Percentiles rank a stretch among this genome's conserved stretches.
Evolutionary conservation across 2,888 invertebrate genomes (phyloP).

Genomic region (Polyommatus iphigenia): DNA sequence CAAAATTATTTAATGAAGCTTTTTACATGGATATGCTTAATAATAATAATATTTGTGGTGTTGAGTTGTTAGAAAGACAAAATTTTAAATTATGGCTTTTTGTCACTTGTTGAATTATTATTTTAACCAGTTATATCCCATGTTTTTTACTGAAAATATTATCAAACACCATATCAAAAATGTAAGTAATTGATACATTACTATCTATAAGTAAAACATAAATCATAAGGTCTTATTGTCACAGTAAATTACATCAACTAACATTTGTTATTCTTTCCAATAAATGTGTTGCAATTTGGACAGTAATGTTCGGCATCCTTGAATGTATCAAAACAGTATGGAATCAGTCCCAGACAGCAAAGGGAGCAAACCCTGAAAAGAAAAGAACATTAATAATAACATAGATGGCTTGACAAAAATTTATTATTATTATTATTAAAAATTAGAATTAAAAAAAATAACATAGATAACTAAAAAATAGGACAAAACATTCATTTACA

Average conservation of each 20-base stretch:
- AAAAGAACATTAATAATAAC: slow-evolving; percentile 24
- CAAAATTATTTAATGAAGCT: neutral
- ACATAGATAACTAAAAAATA: neutral
- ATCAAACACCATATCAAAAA: neutral
- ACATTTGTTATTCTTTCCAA: slow-evolving; percentile 73
- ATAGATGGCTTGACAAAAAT: neutral
- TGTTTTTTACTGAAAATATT: neutral
- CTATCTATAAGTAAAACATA: neutral
- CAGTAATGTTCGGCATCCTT: slow-evolving; percentile 77
- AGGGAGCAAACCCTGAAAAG: slow-evolving; percentile 70
- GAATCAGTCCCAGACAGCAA: slow-evolving; percentile 72
- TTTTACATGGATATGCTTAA: no score
- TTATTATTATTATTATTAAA: no score
- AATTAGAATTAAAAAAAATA: neutral
- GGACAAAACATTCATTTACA: slow-evolving; percentile 6
- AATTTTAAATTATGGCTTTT: neutral
- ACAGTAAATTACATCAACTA: slow-evolving; percentile 43
- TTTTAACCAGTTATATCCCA: neutral
- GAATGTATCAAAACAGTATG: slow-evolving; percentile 75
- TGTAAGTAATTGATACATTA: neutral
- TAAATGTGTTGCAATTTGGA: slow-evolving; percentile 73
- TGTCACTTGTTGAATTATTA: neutral
- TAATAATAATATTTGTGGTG: no score
- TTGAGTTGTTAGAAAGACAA: neutral
- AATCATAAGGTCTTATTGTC: neutral